Evolutionary conservation across 1,140 invertebrate genomes (phyloP), one percentile per base, ranked within the genome.

Genomic region (Lycorma delicatula): DNA sequence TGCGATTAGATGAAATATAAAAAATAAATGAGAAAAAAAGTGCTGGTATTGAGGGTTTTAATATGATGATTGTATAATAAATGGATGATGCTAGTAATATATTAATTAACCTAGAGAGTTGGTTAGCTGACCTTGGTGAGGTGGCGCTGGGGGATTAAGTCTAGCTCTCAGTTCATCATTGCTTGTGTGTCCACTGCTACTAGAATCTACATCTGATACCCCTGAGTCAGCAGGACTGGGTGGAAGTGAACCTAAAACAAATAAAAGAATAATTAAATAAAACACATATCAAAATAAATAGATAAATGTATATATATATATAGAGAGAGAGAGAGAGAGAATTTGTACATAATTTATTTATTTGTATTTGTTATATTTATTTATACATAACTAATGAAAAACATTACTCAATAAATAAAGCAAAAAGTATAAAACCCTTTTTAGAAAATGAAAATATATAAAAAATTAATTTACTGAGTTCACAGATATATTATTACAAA

Each of bases 201-300:
- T 93, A 65, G 89, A 93, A 74, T 97, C 93, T 61, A 97, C 92
- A 75, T 97, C 93, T 38, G 91, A 95, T 13, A 97, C 93, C 56
- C 95, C 94, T 67, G 91, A 95, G 77, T 97, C 93, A 12, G 94
- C 93, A 54, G 95, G 94, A 74, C 92, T 96, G 27, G 93, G 93
- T 60, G 94, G 95, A 70, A 97, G 82, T 67, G 93, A 96, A 75
- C 90, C 92, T 69, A 61, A 48, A 62, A 28, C 46, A 58, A 1
- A 49, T 31, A 50, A 67, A 56, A n/a, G n/a, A n/a, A n/a, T n/a
- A n/a, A n/a, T n/a, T n/a, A n/a, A 13, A 58, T n/a, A 62, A 59
- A 59, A 46, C 5, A 18, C 23, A 34, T 34, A 7, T 13, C 6
- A 7, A n/a, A n/a, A n/a, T n/a, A n/a, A 7, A 34, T 34, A 46